Evolutionary conservation across 2,113 vertebrate genomes (phyloP).

Genomic region (Pelodiscus sinensis): DNA sequence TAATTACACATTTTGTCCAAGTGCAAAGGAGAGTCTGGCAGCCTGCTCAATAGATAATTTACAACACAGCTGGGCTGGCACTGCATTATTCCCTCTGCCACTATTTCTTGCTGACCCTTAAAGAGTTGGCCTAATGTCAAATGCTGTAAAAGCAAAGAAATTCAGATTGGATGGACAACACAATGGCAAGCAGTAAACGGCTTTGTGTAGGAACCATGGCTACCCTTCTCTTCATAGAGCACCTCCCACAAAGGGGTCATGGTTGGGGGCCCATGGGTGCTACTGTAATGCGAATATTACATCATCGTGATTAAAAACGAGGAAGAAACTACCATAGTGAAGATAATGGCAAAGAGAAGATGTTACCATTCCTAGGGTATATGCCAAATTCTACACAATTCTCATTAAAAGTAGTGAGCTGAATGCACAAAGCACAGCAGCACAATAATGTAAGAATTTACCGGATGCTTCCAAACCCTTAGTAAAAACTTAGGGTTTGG

Average conservation of each 20-base stretch:
- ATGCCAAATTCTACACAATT: background rate
- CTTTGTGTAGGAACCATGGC: background rate
- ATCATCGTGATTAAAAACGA: background rate
- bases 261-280: background rate
- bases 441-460: background rate
- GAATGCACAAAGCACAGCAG: background rate
- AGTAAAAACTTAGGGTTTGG: background rate
- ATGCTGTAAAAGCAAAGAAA: background rate
- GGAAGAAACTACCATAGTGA: background rate
- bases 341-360: background rate
- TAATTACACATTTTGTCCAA: background rate
- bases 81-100: background rate
- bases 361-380: rapidly evolving
- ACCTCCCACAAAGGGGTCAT: background rate
- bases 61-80: background rate
- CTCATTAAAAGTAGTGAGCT: background rate
- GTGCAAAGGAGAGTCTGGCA: background rate
- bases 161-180: background rate
- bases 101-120: background rate
- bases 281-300: background rate
- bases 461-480: background rate
- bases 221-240: background rate
- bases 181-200: background rate
- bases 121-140: background rate
- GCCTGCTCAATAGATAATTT: background rate